Percentiles rank a stretch among this genome's conserved stretches.
Conservation (phyloP, 2,113 vertebrate species). For the Phodopus roborovskii region DNA sequence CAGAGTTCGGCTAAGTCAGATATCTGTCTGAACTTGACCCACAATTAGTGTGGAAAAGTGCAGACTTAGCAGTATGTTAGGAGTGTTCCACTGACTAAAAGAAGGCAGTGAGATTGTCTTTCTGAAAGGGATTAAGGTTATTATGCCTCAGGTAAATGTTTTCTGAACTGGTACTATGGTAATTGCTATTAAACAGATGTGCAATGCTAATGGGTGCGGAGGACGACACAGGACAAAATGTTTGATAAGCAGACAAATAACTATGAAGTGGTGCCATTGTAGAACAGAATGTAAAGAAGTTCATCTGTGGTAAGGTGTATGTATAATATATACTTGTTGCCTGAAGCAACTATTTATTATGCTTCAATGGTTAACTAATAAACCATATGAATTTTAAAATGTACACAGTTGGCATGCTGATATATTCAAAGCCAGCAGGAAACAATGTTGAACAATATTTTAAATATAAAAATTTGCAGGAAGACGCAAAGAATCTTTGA, state of each 20-base stretch:
- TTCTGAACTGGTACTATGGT: not conserved
- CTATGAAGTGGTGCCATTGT: not conserved
- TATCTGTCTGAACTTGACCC: not conserved
- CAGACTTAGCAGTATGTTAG: not conserved
- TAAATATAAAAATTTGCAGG: not conserved
- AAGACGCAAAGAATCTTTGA: not conserved
- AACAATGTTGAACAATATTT: not conserved
- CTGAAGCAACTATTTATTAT: not conserved
- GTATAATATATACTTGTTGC: not conserved
- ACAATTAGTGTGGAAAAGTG: not conserved
- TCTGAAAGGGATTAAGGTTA: not conserved
- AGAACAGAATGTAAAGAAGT: not conserved
- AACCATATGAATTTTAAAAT: not conserved
- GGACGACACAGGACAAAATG: not conserved
- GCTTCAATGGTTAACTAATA: not conserved
- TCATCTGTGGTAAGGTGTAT: not conserved
- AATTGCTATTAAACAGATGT: not conserved
- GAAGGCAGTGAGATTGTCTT: not conserved
- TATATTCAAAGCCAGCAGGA: not conserved
- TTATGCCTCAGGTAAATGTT: not conserved
- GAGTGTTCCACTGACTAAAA: not conserved
- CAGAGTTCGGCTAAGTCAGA: not conserved
- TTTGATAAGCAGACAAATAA: not conserved
- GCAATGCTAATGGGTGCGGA: not conserved
- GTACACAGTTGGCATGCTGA: not conserved